Evolutionary conservation across 2,113 vertebrate genomes (phyloP), one percentile per base, ranked within the genome.

Genomic region (Gallinago undulata): DNA sequence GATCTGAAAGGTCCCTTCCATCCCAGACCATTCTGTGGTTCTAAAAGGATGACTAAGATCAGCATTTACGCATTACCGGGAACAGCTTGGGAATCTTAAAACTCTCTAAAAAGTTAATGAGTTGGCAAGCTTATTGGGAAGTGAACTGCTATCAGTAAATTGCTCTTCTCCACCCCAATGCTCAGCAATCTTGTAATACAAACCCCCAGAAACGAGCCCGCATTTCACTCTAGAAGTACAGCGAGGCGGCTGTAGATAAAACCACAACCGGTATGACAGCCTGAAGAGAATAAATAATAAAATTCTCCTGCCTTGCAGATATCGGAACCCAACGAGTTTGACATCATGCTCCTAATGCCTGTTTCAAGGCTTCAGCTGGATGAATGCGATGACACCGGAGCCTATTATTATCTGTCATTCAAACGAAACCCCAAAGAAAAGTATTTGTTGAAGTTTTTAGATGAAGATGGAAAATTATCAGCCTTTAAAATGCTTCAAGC

Each of bases 271-370:
- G 10, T 37, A 21, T 13, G 48, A 66, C 60, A 76, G 39, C 28
- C 19, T 76, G 2, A 83, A 45, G 39, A 43, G 19, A 73, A 4
- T 33, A 70, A 57, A 73, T 28, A 53, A 53, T 28, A 9, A 53
- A 28, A 17, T 87, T 97, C 68, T 87, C 5, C 0, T 89, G 45
- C 81, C 91, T 83, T 64, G 48, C 94, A 98, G 98, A 88, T 98
- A 93, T 97, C 95, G 70, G 84, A 92, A 79, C 98, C 98, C 68
- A 94, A 98, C 77, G 98, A 98, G 89, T 98, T 98, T 84, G 98
- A 98, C 80, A 91, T 98, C 73, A 98, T 98, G 98, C 95, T 98
- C 75, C 93, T 92, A 77, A 82, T 98, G 48, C 63, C 84, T 19
- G 13, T 96, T 33, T 1, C 7, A 56, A 97, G 98, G 94, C 69